Base-by-base conservation (phyloP, 2,113 vertebrate species). In the Halcyon malimbica region DNA sequence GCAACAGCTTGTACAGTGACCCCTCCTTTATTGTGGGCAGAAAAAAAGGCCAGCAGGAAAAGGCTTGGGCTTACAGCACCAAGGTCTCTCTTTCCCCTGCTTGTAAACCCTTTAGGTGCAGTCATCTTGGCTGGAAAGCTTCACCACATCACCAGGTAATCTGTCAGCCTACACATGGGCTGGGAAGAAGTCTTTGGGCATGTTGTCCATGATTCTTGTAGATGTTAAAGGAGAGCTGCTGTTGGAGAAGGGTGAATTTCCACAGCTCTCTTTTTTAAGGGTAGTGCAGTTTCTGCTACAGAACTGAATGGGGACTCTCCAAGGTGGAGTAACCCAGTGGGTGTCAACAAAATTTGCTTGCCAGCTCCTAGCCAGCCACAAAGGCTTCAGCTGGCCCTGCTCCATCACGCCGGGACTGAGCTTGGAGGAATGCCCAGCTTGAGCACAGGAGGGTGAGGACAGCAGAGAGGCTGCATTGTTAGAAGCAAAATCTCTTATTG, bases 1-100 rank as follows among this genome's bases (percentile, higher is more conserved):
- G 6, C 48, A 83, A n/a, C 90, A 96, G 92, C 54, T 94, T 95
- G 87, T 88, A 33, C 60, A 42, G 16, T 86, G 92, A 85, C 63
- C 51, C 11, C 23, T 83, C 17, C 53, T 93, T 82, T 80, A 57
- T 19, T 74, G 60, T 23, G 20, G 26, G 33, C 35, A 64, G 48
- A 24, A 46, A 64, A 64, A 86, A 68, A 54, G 1, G 33, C 48
- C 17, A 56, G n/a, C 73, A 89, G 51, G 35, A 91, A 87, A 87
- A 91, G 25, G 5, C 50, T 85, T 57, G 50, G n/a, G 16, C 37
- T 93, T 60, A 50, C 5, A 91, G 70, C 24, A 62, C 24, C 37
- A 67, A 57, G 20, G 11, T 54, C 9, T 65, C 33, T 76, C 60
- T 81, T 4, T 8, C 5, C 9, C 2, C 23, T 46, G 20, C 37